Evolutionary conservation across 92 coral and sea anemone species (phyloP).

Genomic region (Hydrozoanthus gracilis): DNA sequence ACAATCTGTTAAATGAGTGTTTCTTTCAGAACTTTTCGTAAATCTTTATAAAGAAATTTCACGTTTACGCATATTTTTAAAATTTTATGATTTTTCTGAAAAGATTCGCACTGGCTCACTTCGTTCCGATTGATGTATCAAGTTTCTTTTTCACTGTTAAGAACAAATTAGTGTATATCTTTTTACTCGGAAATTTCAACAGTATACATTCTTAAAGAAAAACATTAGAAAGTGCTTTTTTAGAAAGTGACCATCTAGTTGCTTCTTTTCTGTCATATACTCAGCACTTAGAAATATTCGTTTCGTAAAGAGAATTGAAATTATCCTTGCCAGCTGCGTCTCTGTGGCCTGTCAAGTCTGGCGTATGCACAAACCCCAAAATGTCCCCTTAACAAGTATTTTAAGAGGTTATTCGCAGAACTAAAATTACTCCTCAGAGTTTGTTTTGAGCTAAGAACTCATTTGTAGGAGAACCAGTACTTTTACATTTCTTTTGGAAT

Average conservation of each 20-base stretch:
- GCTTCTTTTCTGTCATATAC: background rate
- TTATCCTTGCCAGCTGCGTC: constrained; percentile 21
- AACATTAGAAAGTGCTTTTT: background rate
- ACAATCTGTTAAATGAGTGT: background rate
- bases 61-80: background rate
- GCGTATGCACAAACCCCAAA: background rate
- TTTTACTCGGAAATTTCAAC: no score
- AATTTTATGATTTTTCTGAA: background rate
- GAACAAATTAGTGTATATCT: background rate
- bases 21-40: background rate
- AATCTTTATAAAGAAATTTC: background rate
- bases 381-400: background rate
- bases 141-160: constrained; percentile 29
- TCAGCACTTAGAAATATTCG: background rate
- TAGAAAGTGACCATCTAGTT: no score
- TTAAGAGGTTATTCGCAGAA: background rate
- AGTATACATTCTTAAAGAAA: background rate
- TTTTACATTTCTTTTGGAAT: no score
- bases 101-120: background rate
- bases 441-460: background rate
- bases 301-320: background rate
- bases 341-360: constrained; percentile 33
- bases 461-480: background rate
- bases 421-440: background rate
- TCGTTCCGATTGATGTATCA: constrained; percentile 36